Evolutionary conservation across 2,113 vertebrate genomes (phyloP), one percentile per base, ranked within the genome.

Genomic region (Coptodon rendalli): DNA sequence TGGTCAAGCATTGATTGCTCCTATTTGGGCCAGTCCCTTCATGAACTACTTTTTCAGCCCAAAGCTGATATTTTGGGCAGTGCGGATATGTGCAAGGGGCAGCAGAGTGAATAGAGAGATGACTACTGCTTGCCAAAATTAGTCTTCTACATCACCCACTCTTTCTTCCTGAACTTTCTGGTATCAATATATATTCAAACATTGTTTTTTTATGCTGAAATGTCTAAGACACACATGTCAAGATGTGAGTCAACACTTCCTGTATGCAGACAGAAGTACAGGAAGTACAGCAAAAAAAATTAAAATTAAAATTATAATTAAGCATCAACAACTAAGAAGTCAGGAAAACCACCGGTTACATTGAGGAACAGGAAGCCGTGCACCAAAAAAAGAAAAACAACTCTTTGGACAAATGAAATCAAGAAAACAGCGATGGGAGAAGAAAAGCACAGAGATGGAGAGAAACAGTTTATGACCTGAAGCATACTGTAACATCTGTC

Each of bases 31-130:
- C 82, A 45, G 81, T 87, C 86, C 82, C 53, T 82, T 29, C 9
- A n/a, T 93, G 87, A 87, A 88, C 86, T 89, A 86, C 84, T 82
- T 95, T 87, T 88, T 88, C 63, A 84, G 73, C 6, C 83, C 73
- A 78, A 85, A 81, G 78, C 56, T 86, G 91, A 85, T 94, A 92
- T 92, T 93, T 90, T 83, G 17, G 48, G 79, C 53, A 84, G 81
- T 43, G 61, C 3, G 0, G 34, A 22, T 38, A n/a, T 66, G 19
- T 22, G 11, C n/a, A 78, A 52, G 45, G 34, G 10, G 45, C 45
- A 50, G 43, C 43, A 78, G 71, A 78, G 17, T 78, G 45, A 52
- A 31, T 34, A 52, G 27, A 78, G 27, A 78, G 45, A 52, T 0
- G 17, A 8, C 45, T 52, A 12, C 45, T 78, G 45, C 29, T 78